phyloP scores from a whole-genome alignment of 2,888 invertebrate genomes.

The Marasmarcha lunaedactyla region DNA sequence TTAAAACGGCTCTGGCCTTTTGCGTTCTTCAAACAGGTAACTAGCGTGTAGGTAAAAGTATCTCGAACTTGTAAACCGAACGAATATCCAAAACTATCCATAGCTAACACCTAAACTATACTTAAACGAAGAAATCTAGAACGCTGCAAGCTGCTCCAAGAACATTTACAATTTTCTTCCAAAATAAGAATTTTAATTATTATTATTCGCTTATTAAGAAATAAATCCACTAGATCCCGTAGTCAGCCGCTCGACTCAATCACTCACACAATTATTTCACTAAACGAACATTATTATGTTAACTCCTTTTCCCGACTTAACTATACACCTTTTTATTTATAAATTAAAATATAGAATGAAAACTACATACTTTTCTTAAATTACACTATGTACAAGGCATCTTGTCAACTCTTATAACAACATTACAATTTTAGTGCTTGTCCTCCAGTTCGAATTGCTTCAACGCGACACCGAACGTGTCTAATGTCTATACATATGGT shows the following conservation, averaged over 20 bases:
- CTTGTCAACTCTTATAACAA: constrained; percentile 35
- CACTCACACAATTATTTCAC: constrained; percentile 24
- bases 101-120: constrained; percentile 25
- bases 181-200: constrained; percentile 23
- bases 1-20: no score
- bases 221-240: constrained; percentile 20
- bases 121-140: constrained; percentile 19
- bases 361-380: constrained; percentile 53
- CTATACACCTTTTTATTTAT: constrained; percentile 61
- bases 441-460: constrained; percentile 9
- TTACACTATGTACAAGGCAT: constrained; percentile 64
- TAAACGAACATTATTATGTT: constrained; percentile 42
- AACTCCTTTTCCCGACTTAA: constrained; percentile 48
- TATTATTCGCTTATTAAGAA: constrained; percentile 27
- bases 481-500: constrained; percentile 2
- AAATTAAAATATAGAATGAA: constrained; percentile 66
- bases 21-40: not conserved
- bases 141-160: constrained; percentile 62
- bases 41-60: not conserved
- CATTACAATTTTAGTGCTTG: constrained; percentile 26
- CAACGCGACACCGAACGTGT: constrained; percentile 6
- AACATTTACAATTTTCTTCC: constrained; percentile 38
- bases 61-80: not conserved
- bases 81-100: not conserved
- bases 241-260: constrained; percentile 21